Percentiles rank a stretch among this genome's conserved stretches.
Evolutionary conservation across 1,140 invertebrate genomes (phyloP).

Genomic region (Sarcophaga peregrina): DNA sequence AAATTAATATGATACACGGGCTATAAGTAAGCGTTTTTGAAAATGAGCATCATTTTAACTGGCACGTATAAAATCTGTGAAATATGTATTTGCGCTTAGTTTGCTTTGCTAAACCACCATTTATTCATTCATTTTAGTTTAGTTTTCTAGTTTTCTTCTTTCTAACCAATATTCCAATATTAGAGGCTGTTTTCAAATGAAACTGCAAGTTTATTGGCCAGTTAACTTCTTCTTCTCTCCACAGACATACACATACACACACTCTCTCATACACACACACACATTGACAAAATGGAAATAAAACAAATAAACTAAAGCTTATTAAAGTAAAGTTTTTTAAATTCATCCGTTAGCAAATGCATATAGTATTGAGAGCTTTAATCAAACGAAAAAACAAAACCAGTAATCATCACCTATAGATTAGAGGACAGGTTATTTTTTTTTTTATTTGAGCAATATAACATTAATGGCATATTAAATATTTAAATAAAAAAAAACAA

Average conservation of each 20-base stretch:
- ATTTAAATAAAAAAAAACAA: too few species aligned
- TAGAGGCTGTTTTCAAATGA: constrained; percentile 52
- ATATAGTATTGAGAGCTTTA: neutral
- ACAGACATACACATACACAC: too few species aligned
- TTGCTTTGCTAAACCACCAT: neutral
- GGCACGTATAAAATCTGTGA: too few species aligned
- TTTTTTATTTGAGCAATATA: too few species aligned
- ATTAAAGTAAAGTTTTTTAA: neutral
- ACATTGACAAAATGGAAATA: neutral
- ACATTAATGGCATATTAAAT: too few species aligned
- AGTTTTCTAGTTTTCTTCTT: neutral
- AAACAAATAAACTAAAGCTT: constrained; percentile 3
- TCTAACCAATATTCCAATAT: constrained; percentile 7
- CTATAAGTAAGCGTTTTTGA: neutral
- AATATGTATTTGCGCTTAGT: neutral
- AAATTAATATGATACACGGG: neutral
- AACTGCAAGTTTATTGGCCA: constrained; percentile 64
- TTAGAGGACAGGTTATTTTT: too few species aligned
- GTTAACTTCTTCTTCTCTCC: constrained; percentile 43
- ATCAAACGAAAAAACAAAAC: neutral
- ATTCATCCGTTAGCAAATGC: neutral
- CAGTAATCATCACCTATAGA: neutral
- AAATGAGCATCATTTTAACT: too few species aligned
- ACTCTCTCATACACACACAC: neutral
- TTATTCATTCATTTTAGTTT: neutral